phyloP scores from a whole-genome alignment of 2,888 invertebrate species.

The Cinara cedri region DNA sequence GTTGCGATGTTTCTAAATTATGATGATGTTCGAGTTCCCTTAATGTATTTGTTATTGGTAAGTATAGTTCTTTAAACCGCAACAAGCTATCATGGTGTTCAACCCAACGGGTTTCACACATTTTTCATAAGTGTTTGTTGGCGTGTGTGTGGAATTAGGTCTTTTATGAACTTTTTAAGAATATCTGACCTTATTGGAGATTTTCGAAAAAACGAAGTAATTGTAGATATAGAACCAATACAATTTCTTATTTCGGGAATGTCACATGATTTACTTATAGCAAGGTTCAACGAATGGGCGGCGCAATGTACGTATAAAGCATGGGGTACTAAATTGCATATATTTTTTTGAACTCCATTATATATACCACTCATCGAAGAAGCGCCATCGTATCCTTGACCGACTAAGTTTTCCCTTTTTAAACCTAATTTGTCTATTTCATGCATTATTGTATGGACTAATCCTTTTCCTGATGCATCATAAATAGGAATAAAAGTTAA shows the following conservation, averaged over 20 bases:
- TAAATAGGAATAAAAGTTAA: background rate
- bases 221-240: background rate
- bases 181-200: conserved; percentile 3
- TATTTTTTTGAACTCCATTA: background rate
- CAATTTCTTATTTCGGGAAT: no score
- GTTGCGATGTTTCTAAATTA: background rate
- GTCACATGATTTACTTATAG: no score
- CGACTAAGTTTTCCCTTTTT: background rate
- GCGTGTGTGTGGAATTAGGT: background rate
- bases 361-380: background rate
- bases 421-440: background rate
- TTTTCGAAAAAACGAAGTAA: background rate
- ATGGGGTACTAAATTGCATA: background rate
- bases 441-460: no score
- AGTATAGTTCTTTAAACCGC: background rate
- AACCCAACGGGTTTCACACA: conserved; percentile 2
- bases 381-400: background rate
- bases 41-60: background rate
- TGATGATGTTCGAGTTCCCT: no score
- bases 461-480: background rate
- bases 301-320: background rate
- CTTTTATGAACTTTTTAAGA: background rate
- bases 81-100: background rate
- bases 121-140: background rate
- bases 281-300: no score